phyloP scores from a whole-genome alignment of 2,113 vertebrate genomes.

The Nycticorax nycticorax region DNA sequence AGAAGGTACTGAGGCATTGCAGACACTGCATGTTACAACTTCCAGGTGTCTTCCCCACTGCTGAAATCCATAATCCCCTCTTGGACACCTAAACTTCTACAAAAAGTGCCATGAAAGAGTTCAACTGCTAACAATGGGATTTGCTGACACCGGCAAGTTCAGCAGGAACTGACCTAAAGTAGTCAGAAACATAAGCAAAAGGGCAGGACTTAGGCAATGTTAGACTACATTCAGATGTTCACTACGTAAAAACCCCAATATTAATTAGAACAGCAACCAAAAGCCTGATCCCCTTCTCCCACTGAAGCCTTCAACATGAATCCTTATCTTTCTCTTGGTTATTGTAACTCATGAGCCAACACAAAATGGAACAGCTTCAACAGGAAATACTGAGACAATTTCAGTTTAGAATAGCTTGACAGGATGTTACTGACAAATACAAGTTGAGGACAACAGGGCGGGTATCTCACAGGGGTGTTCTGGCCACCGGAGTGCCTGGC shows the following conservation, averaged over 20 bases:
- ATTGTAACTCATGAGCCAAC: neutral
- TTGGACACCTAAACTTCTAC: neutral
- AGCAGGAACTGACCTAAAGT: neutral
- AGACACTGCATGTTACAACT: neutral
- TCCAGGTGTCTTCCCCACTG: neutral
- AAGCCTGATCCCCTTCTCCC: neutral
- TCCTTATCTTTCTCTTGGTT: neutral
- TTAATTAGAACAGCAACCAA: neutral
- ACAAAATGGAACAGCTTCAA: neutral
- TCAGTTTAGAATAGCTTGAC: neutral
- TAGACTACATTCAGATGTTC: neutral
- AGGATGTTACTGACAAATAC: neutral
- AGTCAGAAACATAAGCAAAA: neutral
- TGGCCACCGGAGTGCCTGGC: accelerated
- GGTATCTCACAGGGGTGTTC: neutral
- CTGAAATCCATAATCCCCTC: neutral
- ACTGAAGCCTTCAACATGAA: neutral
- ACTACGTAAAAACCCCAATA: neutral
- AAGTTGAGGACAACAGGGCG: neutral
- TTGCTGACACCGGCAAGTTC: neutral
- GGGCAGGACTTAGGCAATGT: neutral
- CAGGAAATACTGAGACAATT: neutral
- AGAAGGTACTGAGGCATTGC: neutral
- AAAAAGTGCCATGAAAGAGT: neutral
- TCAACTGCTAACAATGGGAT: neutral